Evolutionary conservation across 2,888 invertebrate genomes (phyloP).

Genomic region (Carpatolechia fugitivella): DNA sequence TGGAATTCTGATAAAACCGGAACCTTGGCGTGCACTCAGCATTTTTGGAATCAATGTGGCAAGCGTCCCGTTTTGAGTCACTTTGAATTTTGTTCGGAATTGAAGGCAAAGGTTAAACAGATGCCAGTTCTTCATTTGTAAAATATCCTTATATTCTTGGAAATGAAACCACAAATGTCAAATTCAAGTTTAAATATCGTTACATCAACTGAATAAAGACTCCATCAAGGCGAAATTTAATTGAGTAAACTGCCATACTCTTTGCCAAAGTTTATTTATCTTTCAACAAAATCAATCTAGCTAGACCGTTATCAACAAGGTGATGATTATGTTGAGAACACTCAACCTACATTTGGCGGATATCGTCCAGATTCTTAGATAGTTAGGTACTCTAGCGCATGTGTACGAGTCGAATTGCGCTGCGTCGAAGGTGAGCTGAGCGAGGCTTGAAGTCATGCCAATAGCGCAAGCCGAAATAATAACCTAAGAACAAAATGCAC

Average conservation of each 20-base stretch:
- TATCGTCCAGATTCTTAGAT: not conserved
- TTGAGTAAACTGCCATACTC: not conserved
- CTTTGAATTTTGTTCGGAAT: constrained; percentile 7
- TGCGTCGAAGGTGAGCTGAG: constrained; percentile 66
- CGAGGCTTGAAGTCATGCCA: constrained; percentile 65
- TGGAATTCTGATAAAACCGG: constrained; percentile 46
- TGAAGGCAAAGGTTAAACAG: not conserved
- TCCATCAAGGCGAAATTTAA: not conserved
- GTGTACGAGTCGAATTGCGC: constrained; percentile 20
- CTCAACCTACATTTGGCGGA: not conserved
- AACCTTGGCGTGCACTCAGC: constrained; percentile 42
- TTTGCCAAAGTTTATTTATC: not conserved
- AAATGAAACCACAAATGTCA: no score
- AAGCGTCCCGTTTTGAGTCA: constrained; percentile 39
- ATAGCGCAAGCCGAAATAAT: constrained; percentile 50
- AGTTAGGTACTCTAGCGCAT: not conserved
- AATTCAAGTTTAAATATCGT: no score
- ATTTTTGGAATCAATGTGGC: constrained; percentile 39
- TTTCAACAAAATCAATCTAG: not conserved
- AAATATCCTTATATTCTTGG: not conserved
- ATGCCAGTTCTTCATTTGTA: not conserved
- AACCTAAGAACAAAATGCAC: constrained; percentile 34
- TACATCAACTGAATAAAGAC: no score
- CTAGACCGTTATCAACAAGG: not conserved
- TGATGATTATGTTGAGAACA: not conserved